These are phyloP conservation scores for Drosophila paramelanica DNA, from an alignment of 2,888 invertebrate species.

Conservation along the genomic window DNA sequence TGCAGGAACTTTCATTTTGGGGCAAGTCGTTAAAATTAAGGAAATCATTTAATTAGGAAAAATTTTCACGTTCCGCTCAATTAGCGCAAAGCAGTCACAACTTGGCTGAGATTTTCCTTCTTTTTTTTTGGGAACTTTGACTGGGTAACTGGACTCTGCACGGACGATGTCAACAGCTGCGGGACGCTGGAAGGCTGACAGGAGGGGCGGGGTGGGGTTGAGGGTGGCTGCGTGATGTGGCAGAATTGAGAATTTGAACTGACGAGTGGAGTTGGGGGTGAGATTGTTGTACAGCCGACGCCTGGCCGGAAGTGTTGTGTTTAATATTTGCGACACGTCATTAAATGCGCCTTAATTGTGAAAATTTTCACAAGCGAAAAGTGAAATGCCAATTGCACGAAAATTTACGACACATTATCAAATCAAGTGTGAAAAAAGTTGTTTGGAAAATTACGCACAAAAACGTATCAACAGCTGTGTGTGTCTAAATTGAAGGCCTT, in stretches of 20 bases:
- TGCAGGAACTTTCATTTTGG: conserved; percentile 27
- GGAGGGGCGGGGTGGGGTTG: conserved; percentile 8
- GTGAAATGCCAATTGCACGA: conserved; percentile 57
- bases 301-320: conserved; percentile 60
- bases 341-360: conserved; percentile 76
- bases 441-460: conserved; percentile 23
- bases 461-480: conserved; percentile 39
- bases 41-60: conserved; percentile 77
- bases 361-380: conserved; percentile 63
- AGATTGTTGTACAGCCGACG: conserved; percentile 8
- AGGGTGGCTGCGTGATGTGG: conserved; percentile 5
- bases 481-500: conserved; percentile 12
- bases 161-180: conserved; percentile 67
- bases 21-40: conserved; percentile 73
- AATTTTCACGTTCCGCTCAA: conserved; percentile 80
- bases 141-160: conserved; percentile 59
- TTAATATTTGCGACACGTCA: conserved; percentile 77
- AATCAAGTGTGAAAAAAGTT: conserved; percentile 68
- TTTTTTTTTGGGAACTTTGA: conserved; percentile 30
- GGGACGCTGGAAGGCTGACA: conserved; percentile 20
- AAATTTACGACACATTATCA: conserved; percentile 75
- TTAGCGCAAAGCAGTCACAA: conserved; percentile 57
- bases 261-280: neutral
- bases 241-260: no score
- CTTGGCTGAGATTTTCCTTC: conserved; percentile 40